A percentile compares a stretch with the other conserved stretches of the same genome.
Evolutionary conservation across 2,113 vertebrate species (phyloP).

Genomic region (Butorides virescens): DNA sequence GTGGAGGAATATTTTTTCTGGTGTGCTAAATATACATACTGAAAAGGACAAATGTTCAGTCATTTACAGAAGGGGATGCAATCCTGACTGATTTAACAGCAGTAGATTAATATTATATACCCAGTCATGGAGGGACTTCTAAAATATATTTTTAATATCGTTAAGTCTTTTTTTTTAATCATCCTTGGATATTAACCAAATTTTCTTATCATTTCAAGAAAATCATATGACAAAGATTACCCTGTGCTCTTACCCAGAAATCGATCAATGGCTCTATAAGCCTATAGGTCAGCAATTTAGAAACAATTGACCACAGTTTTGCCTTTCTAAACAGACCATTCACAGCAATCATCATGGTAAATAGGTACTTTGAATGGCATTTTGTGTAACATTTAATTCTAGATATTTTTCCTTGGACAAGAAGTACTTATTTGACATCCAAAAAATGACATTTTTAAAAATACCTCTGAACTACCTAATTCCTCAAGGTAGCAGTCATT

Average conservation of each 20-base stretch:
- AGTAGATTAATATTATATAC: not conserved
- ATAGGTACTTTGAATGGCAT: not conserved
- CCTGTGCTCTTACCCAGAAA: not conserved
- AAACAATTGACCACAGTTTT: not conserved
- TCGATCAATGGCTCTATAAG: not conserved
- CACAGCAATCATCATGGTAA: not conserved
- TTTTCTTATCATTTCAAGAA: not conserved
- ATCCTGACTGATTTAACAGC: constrained; percentile 27
- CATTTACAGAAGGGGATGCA: not conserved
- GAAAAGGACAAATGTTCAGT: constrained; percentile 9
- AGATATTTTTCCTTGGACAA: not conserved
- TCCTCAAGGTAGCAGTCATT: not conserved
- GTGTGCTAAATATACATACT: constrained; percentile 39
- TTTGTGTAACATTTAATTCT: not conserved
- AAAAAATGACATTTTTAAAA: not conserved
- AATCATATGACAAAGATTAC: not conserved
- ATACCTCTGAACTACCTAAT: not conserved
- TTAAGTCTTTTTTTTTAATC: not conserved
- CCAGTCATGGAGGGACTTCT: not conserved
- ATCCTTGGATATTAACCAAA: not conserved
- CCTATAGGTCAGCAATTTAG: not conserved
- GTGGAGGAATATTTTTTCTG: not conserved
- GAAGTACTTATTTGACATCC: not conserved
- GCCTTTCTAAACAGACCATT: not conserved
- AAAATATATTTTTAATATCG: constrained; percentile 45